Conservation (phyloP, 2,113 vertebrate species). For the Tonatia bakeri region DNA sequence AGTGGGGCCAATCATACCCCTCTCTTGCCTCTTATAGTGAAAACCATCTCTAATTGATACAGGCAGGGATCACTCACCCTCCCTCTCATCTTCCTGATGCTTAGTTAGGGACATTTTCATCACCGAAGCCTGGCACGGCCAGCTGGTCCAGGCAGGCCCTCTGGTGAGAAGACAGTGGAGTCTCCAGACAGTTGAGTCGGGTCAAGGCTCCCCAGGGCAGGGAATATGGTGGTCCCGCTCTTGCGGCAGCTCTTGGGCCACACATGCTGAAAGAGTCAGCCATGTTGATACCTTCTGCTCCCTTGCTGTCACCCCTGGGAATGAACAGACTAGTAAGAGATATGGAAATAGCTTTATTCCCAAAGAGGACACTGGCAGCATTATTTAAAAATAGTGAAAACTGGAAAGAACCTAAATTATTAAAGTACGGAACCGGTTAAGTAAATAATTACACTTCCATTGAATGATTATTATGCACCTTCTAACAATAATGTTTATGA, state of each 20-base stretch:
- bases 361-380: neutral
- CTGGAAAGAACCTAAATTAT: conserved; percentile 12
- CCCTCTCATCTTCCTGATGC: neutral
- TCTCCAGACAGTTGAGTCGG: neutral
- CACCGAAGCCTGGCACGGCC: neutral
- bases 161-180: neutral
- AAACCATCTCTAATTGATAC: neutral
- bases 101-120: neutral
- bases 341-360: neutral
- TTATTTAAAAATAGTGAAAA: conserved; percentile 29
- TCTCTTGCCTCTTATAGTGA: neutral
- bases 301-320: neutral
- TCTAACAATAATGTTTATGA: neutral
- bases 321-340: neutral
- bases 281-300: neutral
- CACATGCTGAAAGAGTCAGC: neutral
- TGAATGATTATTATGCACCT: neutral
- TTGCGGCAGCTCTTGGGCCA: neutral
- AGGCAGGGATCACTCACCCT: no score
- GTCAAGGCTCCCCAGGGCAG: neutral
- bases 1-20: neutral
- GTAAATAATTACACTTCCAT: neutral
- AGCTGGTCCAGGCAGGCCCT: neutral
- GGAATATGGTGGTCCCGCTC: fast-evolving
- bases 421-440: neutral